A percentile compares a stretch with the other conserved stretches of the same genome.
Evolutionary conservation across 2,113 vertebrate species (phyloP).

Genomic region (Heterotilapia buettikoferi): DNA sequence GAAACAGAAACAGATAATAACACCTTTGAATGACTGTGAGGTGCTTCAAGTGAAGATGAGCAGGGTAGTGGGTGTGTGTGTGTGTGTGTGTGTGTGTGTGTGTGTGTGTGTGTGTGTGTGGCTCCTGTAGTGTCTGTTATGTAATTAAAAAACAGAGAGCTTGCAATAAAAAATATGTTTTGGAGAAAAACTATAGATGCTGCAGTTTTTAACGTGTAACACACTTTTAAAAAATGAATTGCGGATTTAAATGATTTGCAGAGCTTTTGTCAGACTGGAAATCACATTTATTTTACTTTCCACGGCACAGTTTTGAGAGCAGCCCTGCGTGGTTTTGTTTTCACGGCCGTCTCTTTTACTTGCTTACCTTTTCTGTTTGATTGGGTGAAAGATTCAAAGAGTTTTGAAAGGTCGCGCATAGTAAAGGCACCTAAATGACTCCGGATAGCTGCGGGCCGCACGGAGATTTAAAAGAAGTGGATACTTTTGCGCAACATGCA

Average conservation of each 20-base stretch:
- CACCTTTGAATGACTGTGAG: no score
- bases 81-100: neutral
- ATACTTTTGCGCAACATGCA: neutral
- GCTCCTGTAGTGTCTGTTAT: neutral
- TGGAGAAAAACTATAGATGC: neutral
- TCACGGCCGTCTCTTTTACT: neutral
- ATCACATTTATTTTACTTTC: neutral
- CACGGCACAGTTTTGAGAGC: neutral
- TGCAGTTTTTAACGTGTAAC: neutral
- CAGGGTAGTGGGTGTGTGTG: no score
- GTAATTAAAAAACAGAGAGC: neutral
- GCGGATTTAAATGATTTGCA: neutral
- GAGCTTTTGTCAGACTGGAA: neutral
- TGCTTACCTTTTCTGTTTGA: neutral
- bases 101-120: accelerated
- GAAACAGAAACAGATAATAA: no score
- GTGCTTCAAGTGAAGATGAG: no score
- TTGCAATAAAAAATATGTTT: neutral
- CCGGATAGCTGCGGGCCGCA: neutral
- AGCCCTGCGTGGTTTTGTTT: neutral
- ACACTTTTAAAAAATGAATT: neutral
- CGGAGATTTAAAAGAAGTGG: neutral
- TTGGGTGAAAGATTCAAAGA: neutral
- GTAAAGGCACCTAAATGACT: neutral
- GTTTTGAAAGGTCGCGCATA: neutral